Evolutionary conservation across 64 coral and sea anemone genomes (phyloP).

Genomic region (Porites australiensis): DNA sequence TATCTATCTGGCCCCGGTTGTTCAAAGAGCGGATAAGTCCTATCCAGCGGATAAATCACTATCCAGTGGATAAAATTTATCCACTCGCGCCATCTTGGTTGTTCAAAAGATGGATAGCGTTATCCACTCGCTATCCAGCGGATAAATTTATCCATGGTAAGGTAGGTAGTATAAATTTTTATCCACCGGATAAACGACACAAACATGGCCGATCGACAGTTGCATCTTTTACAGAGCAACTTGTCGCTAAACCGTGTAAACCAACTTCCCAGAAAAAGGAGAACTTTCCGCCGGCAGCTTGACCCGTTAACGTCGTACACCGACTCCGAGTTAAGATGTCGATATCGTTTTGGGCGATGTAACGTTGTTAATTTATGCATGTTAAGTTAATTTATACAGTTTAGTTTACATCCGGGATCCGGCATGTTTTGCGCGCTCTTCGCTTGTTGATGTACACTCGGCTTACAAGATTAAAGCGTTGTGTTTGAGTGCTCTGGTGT

Average conservation of each 20-base stretch:
- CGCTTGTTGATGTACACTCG: constrained; percentile 18
- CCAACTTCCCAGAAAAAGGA: background rate
- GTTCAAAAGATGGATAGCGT: constrained; percentile 42
- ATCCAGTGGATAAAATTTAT: constrained; percentile 29
- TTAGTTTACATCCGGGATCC: constrained; percentile 13
- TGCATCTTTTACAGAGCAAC: background rate
- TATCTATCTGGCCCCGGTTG: constrained; percentile 15
- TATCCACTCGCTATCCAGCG: constrained; percentile 42
- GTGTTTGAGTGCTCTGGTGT: too few relatives aligned
- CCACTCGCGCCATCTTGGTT: background rate
- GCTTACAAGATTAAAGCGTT: constrained; percentile 7
- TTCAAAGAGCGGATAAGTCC: constrained; percentile 28
- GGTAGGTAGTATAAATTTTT: constrained; percentile 69
- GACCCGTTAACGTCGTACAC: constrained; percentile 28
- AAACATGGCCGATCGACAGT: background rate
- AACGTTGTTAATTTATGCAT: too few relatives aligned
- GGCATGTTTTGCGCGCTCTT: background rate
- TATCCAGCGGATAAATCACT: background rate
- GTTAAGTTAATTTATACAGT: too few relatives aligned
- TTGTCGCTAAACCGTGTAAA: background rate
- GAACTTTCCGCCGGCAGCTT: background rate
- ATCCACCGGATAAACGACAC: constrained; percentile 43
- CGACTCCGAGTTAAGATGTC: constrained; percentile 40
- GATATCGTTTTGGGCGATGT: constrained; percentile 59
- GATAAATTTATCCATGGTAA: constrained; percentile 60